Evolutionary conservation across 2,888 invertebrate genomes (phyloP).

Genomic region (Mythimna impura): DNA sequence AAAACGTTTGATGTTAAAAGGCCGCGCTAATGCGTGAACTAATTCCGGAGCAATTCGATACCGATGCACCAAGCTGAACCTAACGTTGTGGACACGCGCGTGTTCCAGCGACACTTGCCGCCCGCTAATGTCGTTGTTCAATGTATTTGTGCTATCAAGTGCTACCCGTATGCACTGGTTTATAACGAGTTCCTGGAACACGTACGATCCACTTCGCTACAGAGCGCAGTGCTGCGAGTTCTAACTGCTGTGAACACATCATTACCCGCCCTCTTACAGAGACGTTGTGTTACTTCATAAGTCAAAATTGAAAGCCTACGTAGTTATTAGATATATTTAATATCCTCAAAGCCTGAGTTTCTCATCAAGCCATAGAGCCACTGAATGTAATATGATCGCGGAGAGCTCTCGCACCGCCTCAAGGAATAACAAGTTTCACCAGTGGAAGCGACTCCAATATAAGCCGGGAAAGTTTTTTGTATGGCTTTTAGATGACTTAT

Average conservation of each 20-base stretch:
- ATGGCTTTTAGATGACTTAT: slow-evolving; percentile 58
- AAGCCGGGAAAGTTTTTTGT: slow-evolving; percentile 55
- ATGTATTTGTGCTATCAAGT: not conserved
- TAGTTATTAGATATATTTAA: slow-evolving; percentile 1
- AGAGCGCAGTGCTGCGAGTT: not conserved
- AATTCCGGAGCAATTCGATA: slow-evolving; percentile 38
- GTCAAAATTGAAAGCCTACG: not conserved
- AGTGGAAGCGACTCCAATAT: slow-evolving; percentile 40
- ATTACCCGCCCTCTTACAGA: not conserved
- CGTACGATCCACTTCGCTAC: not conserved
- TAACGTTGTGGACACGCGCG: slow-evolving; percentile 22
- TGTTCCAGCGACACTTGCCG: not conserved
- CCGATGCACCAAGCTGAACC: slow-evolving; percentile 12
- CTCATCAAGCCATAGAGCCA: slow-evolving; percentile 19
- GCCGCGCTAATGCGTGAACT: slow-evolving; percentile 44
- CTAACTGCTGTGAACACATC: not conserved
- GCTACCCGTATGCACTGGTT: not conserved
- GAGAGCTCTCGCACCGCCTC: not conserved
- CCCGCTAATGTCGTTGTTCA: not conserved
- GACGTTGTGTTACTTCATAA: not conserved
- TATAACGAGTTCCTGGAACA: not conserved
- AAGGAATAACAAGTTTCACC: slow-evolving; percentile 34
- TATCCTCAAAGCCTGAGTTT: slow-evolving; percentile 5
- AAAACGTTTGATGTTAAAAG: slow-evolving; percentile 54
- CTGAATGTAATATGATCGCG: slow-evolving; percentile 20